These are phyloP conservation scores for Lagopus leucura DNA, from an alignment of 2,113 vertebrate genomes.

Conservation along the genomic window DNA sequence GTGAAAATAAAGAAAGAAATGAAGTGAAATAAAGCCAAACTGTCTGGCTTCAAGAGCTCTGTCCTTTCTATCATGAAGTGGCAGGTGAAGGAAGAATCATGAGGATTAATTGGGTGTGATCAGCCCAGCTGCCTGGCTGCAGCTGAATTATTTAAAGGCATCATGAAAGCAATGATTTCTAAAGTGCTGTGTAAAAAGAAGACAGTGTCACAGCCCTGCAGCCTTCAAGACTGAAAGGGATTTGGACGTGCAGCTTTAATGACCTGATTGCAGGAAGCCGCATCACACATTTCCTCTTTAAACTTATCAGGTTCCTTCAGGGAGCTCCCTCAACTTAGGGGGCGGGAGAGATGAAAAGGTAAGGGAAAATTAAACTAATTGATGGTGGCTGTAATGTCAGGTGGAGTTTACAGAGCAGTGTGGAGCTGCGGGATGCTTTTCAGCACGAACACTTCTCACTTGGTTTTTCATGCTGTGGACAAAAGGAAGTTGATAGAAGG, in stretches of 20 bases:
- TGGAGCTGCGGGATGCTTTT: not conserved
- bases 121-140: not conserved
- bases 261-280: not conserved
- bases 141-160: not conserved
- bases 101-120: conserved; percentile 22
- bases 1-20: not conserved
- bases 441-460: not conserved
- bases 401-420: not conserved
- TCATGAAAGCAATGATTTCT: not conserved
- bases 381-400: not conserved
- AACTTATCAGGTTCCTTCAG: not conserved
- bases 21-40: not conserved
- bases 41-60: not conserved
- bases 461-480: not conserved
- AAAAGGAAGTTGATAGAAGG: not conserved
- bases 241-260: not conserved
- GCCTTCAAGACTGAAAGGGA: not conserved
- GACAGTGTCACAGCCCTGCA: not conserved
- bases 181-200: not conserved
- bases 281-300: not conserved
- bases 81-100: not conserved
- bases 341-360: not conserved
- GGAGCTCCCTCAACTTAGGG: not conserved
- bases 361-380: not conserved
- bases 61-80: not conserved